These are phyloP conservation scores for Callipepla squamata DNA, from an alignment of 2,113 vertebrate species.

Conservation along the genomic window DNA sequence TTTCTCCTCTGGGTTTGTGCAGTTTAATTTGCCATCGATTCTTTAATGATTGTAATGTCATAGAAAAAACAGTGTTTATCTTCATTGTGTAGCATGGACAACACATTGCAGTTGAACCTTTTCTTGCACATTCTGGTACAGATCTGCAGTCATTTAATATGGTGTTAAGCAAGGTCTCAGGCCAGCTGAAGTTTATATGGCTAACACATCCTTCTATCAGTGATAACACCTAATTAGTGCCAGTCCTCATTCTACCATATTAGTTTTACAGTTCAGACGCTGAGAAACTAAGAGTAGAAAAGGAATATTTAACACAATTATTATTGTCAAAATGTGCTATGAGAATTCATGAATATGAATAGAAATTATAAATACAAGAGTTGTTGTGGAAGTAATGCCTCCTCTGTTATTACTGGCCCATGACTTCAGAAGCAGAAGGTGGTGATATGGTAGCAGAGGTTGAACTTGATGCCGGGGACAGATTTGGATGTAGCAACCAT, in stretches of 20 bases:
- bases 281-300: not conserved
- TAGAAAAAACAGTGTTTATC: conserved; percentile 61
- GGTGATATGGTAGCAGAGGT: not conserved
- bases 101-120: not conserved
- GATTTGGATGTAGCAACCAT: no score
- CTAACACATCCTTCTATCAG: conserved; percentile 25
- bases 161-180: not conserved
- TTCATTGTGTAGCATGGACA: conserved; percentile 51
- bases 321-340: not conserved
- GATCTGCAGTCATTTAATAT: not conserved
- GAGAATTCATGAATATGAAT: not conserved
- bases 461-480: no score
- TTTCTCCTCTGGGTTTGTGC: conserved; percentile 57
- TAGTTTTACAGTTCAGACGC: conserved; percentile 33
- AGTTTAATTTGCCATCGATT: conserved; percentile 80
- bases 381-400: not conserved
- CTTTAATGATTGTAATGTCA: conserved; percentile 72
- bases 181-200: not conserved
- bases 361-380: not conserved
- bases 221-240: conserved; percentile 3
- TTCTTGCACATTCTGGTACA: not conserved
- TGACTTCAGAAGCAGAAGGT: not conserved
- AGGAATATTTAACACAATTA: not conserved
- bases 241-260: not conserved
- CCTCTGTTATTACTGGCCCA: not conserved